phyloP scores from a whole-genome alignment of 1,140 invertebrate species.

The Aradophagus sp. region DNA sequence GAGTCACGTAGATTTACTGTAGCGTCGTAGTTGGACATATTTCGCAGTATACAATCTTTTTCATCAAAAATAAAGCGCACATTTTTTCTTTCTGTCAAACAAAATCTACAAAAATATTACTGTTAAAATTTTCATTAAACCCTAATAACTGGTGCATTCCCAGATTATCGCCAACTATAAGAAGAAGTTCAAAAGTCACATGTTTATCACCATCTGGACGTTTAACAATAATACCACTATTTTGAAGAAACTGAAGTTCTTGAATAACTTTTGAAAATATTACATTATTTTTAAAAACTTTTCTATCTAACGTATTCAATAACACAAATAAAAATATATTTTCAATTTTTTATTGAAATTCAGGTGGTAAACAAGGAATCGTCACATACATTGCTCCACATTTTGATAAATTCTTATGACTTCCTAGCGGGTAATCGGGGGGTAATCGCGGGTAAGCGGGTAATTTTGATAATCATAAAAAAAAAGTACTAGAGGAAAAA shows the following conservation, averaged over 20 bases:
- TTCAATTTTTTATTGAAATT: conserved; percentile 5
- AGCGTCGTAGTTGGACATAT: background rate
- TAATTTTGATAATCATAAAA: conserved; percentile 8
- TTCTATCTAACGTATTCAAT: conserved; percentile 8
- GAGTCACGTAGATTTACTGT: no score
- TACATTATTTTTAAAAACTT: conserved; percentile 30
- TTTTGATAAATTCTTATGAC: conserved; percentile 4
- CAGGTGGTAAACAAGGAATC: conserved; percentile 9
- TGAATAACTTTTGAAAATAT: conserved; percentile 53
- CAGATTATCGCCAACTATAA: conserved; percentile 63
- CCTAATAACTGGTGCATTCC: conserved; percentile 13
- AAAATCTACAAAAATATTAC: conserved; percentile 22
- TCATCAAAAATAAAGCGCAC: conserved; percentile 14
- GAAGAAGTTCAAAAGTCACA: conserved; percentile 50
- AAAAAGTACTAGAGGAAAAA: conserved; percentile 7
- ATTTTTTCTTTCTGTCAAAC: conserved; percentile 5
- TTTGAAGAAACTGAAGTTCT: conserved; percentile 57
- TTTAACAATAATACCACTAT: conserved; percentile 47
- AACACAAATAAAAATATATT: conserved; percentile 15
- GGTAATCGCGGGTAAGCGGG: no score
- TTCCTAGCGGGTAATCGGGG: conserved; percentile 17
- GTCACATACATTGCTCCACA: conserved; percentile 2
- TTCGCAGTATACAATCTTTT: conserved; percentile 14
- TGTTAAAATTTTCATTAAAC: conserved; percentile 15
- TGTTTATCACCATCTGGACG: conserved; percentile 8